Evolutionary conservation across 2,113 vertebrate genomes (phyloP).

Genomic region (Merops nubicus): DNA sequence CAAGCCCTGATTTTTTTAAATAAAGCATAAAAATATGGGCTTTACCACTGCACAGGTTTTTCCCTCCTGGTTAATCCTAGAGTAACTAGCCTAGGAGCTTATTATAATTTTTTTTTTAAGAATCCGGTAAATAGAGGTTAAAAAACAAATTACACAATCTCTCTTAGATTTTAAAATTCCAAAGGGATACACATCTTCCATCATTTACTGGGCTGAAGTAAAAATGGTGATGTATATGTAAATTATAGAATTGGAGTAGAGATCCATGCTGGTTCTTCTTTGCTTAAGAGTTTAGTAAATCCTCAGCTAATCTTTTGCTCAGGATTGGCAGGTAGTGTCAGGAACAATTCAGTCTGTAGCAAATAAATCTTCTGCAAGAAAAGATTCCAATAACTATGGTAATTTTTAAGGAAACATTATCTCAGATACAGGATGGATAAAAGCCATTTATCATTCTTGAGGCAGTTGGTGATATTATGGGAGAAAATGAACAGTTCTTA

Average conservation of each 20-base stretch:
- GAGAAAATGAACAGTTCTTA: not conserved
- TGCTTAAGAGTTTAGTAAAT: not conserved
- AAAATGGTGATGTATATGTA: not conserved
- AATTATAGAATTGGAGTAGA: not conserved
- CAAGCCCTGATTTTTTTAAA: not conserved
- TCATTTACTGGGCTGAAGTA: not conserved
- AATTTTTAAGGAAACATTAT: conserved; percentile 37
- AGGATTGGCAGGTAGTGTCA: not conserved
- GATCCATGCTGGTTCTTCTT: not conserved
- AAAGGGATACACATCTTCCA: not conserved
- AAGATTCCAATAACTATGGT: conserved; percentile 35
- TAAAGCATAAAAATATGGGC: not conserved
- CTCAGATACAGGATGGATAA: conserved; percentile 9
- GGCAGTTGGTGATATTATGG: not conserved
- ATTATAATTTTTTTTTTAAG: not conserved
- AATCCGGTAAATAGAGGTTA: not conserved
- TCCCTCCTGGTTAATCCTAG: not conserved
- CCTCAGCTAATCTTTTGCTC: not conserved
- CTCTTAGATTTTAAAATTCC: not conserved
- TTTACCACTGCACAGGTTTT: not conserved
- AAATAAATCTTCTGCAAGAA: not conserved
- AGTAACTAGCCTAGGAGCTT: not conserved
- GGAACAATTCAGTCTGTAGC: not conserved
- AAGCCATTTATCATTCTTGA: conserved; percentile 35
- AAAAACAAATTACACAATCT: not conserved